phyloP scores from a whole-genome alignment of 2,888 invertebrate genomes.

The Calameuta idolon region DNA sequence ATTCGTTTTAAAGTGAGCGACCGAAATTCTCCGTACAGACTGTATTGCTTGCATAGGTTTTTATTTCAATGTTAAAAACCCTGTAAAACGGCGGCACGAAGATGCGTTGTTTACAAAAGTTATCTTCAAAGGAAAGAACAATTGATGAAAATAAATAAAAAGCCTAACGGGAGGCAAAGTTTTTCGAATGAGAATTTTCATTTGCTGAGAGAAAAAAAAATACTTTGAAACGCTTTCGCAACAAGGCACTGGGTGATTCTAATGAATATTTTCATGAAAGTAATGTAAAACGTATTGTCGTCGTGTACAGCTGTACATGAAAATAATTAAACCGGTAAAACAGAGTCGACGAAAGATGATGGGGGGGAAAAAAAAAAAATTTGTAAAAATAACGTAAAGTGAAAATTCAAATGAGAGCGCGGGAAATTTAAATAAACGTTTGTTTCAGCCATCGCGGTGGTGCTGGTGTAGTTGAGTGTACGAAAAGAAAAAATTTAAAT shows the following conservation, averaged over 20 bases:
- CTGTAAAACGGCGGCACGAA: conserved; percentile 7
- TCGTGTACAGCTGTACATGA: no score
- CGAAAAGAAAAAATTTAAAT: conserved; percentile 16
- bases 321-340: no score
- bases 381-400: no score
- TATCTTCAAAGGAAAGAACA: neutral
- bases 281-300: no score
- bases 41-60: neutral
- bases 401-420: neutral
- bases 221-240: neutral
- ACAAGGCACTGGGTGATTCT: neutral
- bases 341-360: no score
- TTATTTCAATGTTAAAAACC: conserved; percentile 4
- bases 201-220: neutral
- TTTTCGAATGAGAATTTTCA: neutral
- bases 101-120: conserved; percentile 13
- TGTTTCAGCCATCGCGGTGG: neutral
- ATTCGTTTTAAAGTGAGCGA: neutral
- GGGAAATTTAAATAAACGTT: conserved; percentile 19
- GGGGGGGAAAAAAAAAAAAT: no score
- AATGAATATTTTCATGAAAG: no score
- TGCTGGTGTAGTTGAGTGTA: neutral
- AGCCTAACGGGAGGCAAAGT: neutral
- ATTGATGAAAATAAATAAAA: neutral
- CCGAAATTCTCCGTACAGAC: neutral